Evolutionary conservation across 2,797 vertebrate species (phyloP).

Genomic region (Cirrhinus molitorella): DNA sequence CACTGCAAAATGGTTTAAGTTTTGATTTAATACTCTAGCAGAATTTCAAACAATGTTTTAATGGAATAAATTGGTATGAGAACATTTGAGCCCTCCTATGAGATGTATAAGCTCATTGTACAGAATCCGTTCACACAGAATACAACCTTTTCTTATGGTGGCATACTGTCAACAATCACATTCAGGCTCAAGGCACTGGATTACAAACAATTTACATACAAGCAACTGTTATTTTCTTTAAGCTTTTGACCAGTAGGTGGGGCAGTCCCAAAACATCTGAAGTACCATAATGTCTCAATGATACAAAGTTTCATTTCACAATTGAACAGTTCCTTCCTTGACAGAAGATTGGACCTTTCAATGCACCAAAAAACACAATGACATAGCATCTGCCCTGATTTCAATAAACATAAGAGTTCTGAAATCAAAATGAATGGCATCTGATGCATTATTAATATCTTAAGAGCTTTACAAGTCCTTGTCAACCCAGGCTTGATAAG

Average conservation of each 20-base stretch:
- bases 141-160: slow-evolving; percentile 10
- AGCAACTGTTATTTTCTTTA: not conserved
- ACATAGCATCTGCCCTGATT: not conserved
- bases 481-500: not conserved
- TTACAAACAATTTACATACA: not conserved
- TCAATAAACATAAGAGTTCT: slow-evolving; percentile 8
- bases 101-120: not conserved
- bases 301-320: slow-evolving; percentile 19
- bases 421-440: slow-evolving; percentile 1
- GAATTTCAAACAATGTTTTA: not conserved
- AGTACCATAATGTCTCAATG: not conserved
- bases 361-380: not conserved
- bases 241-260: not conserved
- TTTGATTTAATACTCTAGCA: slow-evolving; percentile 11
- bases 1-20: slow-evolving; percentile 3
- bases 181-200: slow-evolving; percentile 21
- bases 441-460: not conserved
- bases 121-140: slow-evolving; percentile 9
- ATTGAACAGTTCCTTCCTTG: not conserved
- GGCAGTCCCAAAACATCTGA: not conserved
- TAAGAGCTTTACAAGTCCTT: not conserved
- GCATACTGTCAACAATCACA: not conserved
- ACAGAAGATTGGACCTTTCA: not conserved
- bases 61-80: not conserved
- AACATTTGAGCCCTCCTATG: not conserved